Evolutionary conservation across 2,888 invertebrate species (phyloP).

Genomic region (Nomada flava): DNA sequence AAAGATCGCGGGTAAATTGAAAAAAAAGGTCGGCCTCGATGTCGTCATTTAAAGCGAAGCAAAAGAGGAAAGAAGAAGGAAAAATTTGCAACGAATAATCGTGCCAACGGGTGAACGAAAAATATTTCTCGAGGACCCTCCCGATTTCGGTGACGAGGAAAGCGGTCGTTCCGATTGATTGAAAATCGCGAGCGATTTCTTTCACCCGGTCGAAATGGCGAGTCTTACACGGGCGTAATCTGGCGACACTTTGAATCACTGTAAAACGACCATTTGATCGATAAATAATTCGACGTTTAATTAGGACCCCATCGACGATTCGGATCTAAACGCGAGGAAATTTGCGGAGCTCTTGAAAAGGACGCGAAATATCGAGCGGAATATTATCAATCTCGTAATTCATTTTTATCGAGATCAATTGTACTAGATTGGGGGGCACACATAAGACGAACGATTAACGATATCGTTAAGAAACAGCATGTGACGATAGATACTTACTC

Average conservation of each 20-base stretch:
- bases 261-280: not conserved
- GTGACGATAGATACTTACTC: not conserved
- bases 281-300: slow-evolving; percentile 1
- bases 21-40: not conserved
- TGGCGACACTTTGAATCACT: not conserved
- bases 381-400: slow-evolving; percentile 10
- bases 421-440: slow-evolving; percentile 3
- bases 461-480: not conserved
- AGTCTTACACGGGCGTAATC: not conserved
- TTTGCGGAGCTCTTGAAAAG: not conserved
- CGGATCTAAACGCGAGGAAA: slow-evolving; percentile 5
- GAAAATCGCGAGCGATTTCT: no score
- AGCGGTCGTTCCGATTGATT: no score
- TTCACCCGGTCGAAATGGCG: no score
- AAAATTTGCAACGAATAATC: not conserved
- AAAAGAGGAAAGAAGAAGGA: not conserved
- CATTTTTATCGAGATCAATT: slow-evolving; percentile 19
- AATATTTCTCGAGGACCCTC: no score
- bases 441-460: not conserved
- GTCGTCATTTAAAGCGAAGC: slow-evolving; percentile 4
- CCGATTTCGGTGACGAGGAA: no score
- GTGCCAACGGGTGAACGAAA: no score
- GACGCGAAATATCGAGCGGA: not conserved
- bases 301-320: not conserved
- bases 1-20: slow-evolving; percentile 24